Percentiles rank a stretch among this genome's conserved stretches.
Conservation (phyloP, 2,888 invertebrate species). For the Drosophila gaucha region DNA sequence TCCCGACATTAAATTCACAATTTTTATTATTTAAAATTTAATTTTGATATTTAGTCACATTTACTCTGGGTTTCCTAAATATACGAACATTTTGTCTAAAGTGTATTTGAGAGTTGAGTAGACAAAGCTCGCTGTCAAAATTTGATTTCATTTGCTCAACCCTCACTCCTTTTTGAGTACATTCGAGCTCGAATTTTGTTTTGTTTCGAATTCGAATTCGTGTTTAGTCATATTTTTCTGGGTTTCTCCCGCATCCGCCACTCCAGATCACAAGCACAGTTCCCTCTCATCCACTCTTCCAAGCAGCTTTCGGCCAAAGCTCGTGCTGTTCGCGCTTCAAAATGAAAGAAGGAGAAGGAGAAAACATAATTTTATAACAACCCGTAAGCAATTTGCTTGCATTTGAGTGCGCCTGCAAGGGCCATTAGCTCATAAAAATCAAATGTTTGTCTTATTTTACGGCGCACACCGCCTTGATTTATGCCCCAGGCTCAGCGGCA, state of each 20-base stretch:
- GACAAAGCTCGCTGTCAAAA: background rate
- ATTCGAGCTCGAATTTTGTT: background rate
- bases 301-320: conserved; percentile 31
- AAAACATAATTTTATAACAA: conserved; percentile 61
- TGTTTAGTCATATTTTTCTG: conserved; percentile 34
- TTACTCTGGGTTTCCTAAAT: no score
- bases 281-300: conserved; percentile 53
- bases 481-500: conserved; percentile 56
- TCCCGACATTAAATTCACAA: background rate
- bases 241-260: conserved; percentile 64
- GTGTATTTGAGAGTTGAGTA: background rate
- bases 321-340: conserved; percentile 76
- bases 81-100: background rate
- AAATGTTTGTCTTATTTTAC: conserved; percentile 74
- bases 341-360: background rate
- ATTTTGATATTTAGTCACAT: background rate
- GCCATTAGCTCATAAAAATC: conserved; percentile 79
- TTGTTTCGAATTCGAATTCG: conserved; percentile 15
- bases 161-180: background rate
- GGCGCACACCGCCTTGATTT: conserved; percentile 65
- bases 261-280: conserved; percentile 40
- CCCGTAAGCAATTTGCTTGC: conserved; percentile 66
- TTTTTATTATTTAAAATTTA: no score
- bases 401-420: conserved; percentile 49
- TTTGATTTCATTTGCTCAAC: background rate